Evolutionary conservation across 1,140 invertebrate species (phyloP).

Genomic region (Aphidius gifuensis): DNA sequence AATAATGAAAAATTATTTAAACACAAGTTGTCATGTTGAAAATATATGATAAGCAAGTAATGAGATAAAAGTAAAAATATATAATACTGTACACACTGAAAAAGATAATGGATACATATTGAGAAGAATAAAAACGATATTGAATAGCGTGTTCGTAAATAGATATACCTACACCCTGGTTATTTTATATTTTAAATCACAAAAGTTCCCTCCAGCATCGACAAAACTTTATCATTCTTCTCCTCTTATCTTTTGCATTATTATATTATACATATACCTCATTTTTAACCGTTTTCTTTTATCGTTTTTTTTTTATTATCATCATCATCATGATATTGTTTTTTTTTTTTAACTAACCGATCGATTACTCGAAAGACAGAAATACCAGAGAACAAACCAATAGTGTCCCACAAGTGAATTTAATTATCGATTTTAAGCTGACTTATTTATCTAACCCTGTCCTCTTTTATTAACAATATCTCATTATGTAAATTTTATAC

Average conservation of each 20-base stretch:
- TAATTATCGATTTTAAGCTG: slow-evolving; percentile 2
- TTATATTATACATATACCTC: no score
- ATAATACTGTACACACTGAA: neutral
- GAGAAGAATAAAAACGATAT: slow-evolving; percentile 9
- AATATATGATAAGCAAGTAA: neutral
- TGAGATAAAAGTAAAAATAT: neutral
- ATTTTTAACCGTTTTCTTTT: neutral
- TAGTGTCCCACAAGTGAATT: neutral
- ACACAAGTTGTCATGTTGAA: neutral
- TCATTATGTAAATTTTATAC: no score
- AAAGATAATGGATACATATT: neutral
- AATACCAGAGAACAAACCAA: neutral
- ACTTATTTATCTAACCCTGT: neutral
- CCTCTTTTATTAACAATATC: no score
- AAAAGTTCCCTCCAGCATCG: neutral
- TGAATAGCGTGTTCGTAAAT: slow-evolving; percentile 7
- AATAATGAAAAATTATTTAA: neutral
- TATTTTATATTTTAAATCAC: neutral
- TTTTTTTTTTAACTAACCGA: neutral
- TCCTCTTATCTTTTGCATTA: neutral
- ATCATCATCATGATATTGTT: no score
- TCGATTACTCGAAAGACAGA: neutral
- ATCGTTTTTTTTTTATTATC: neutral
- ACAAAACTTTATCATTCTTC: neutral
- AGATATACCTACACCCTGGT: neutral